Base-by-base conservation (phyloP, 2,113 vertebrate genomes). In the Epinephelus moara region DNA sequence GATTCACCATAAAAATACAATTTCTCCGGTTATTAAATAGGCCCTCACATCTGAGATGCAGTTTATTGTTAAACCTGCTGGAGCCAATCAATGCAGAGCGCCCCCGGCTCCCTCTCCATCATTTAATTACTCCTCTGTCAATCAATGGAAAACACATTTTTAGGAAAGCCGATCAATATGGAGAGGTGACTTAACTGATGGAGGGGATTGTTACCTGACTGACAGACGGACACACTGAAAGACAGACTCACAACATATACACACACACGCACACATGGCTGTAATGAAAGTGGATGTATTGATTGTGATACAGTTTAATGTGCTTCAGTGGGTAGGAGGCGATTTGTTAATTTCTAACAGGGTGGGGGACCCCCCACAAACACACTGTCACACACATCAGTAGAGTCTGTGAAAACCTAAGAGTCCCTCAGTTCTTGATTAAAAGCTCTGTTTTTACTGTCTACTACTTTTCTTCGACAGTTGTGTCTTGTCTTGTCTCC, bases 91-190 rank as follows among this genome's bases (percentile, higher is more conserved):
- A 88, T 89, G 85, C 55, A 2, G 52, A 85, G 61, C 23, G 6
- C 79, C 40, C 0, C n/a, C 0, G 64, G 84, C 75, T 50, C 23
- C 63, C 62, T 55, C 66, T 89, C 81, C 49, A 80, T 88, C 79
- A 85, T 84, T 84, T 86, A 77, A 89, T 90, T 87, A 91, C 82
- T 69, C 71, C n/a, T 18, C 77, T 49, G 79, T 75, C 83, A 83
- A 87, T 93, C 91, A 84, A 91, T 89, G 75, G 63, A 85, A 90
- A 93, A 81, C 82, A 86, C 74, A 81, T 89, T 91, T 89, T 90
- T 86, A 72, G 59, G 40, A 83, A 83, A 87, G 56, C 67, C 3
- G 23, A 83, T 91, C 90, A 25, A 89, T 82, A 42, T 1, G 15
- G 77, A 88, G 84, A 88, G 78, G 86, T 80, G 86, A 82, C 73